A percentile compares a stretch with the other conserved stretches of the same genome.
Evolutionary conservation across 2,797 vertebrate genomes (phyloP).

Genomic region (Rhinichthys osculus): DNA sequence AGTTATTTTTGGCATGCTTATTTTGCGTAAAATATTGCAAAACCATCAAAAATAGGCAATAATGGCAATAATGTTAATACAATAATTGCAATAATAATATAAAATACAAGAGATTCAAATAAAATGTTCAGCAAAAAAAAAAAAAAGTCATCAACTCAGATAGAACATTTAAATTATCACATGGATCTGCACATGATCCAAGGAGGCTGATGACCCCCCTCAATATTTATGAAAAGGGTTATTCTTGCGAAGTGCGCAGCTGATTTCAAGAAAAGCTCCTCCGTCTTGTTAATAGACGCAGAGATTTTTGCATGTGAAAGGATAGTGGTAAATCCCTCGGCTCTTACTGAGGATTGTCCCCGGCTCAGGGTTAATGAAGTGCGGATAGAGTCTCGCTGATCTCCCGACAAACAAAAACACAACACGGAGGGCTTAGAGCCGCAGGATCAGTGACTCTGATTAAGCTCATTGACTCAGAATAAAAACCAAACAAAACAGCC

Average conservation of each 20-base stretch:
- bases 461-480: conserved; percentile 98
- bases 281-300: conserved; percentile 76
- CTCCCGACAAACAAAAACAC: conserved; percentile 90
- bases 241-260: conserved; percentile 84
- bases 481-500: conserved; percentile 90
- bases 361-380: conserved; percentile 99
- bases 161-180: conserved; percentile 74
- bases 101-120: neutral
- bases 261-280: conserved; percentile 81
- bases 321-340: conserved; percentile 87
- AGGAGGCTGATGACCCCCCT: conserved; percentile 69
- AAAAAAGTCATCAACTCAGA: conserved; percentile 63
- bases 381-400: conserved; percentile 92
- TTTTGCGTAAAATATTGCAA: neutral
- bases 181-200: conserved; percentile 76
- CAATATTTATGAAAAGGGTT: conserved; percentile 67
- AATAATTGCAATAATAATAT: neutral
- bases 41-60: neutral
- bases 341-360: conserved; percentile 85
- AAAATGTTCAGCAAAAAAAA: neutral
- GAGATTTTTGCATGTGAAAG: conserved; percentile 94
- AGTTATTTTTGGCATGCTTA: neutral
- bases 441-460: conserved; percentile 96
- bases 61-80: neutral
- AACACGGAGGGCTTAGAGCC: conserved; percentile 91